Conservation (phyloP, 1,140 invertebrate genomes). For the Phthorimaea operculella region DNA sequence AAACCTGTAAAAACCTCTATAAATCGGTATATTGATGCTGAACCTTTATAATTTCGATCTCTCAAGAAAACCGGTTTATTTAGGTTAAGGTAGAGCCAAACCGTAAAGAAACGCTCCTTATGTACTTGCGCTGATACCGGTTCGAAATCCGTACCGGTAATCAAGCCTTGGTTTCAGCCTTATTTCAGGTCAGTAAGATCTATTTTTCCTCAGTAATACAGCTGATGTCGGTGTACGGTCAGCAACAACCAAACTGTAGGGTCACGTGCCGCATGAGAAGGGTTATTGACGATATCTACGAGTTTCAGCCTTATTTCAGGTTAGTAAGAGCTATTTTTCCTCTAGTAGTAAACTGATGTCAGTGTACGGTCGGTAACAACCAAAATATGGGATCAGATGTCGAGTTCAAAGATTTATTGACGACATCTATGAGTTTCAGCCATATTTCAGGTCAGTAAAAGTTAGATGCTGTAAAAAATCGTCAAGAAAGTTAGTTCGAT, state of each 20-base stretch:
- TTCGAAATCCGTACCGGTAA: too few relatives aligned
- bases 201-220: background rate
- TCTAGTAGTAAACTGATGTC: slow-evolving; percentile 44
- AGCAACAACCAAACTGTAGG: slow-evolving; percentile 36
- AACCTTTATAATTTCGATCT: too few relatives aligned
- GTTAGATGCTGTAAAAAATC: too few relatives aligned
- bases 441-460: slow-evolving; percentile 32
- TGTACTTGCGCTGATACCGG: too few relatives aligned
- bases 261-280: slow-evolving; percentile 44
- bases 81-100: too few relatives aligned
- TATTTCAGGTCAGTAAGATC: slow-evolving; percentile 38
- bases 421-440: slow-evolving; percentile 24
- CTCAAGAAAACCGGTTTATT: too few relatives aligned
- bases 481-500: too few relatives aligned
- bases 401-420: slow-evolving; percentile 48
- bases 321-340: slow-evolving; percentile 17
- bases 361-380: slow-evolving; percentile 42
- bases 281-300: slow-evolving; percentile 54
- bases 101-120: too few relatives aligned
- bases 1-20: too few relatives aligned
- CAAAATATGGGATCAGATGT: slow-evolving; percentile 42
- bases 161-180: slow-evolving; percentile 54
- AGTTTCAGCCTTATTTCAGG: slow-evolving; percentile 57
- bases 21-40: too few relatives aligned
- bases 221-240: slow-evolving; percentile 34